Evolutionary conservation across 2,888 invertebrate genomes (phyloP).

Genomic region (Cephus runcator): DNA sequence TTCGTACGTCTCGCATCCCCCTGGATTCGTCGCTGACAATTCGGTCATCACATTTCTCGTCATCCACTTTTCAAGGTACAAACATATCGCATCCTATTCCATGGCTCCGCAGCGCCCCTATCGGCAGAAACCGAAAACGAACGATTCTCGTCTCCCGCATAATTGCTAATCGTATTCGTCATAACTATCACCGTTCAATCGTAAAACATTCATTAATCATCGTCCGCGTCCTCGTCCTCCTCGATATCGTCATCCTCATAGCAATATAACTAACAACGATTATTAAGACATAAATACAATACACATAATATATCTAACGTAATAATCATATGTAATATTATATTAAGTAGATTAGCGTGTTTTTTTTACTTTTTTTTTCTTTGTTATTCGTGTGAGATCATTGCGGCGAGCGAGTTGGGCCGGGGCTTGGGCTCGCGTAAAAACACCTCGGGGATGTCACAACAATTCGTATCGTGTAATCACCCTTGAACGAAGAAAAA

Average conservation of each 20-base stretch:
- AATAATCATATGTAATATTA: slow-evolving; percentile 58
- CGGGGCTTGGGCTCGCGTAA: slow-evolving; percentile 34
- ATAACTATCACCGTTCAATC: slow-evolving; percentile 4
- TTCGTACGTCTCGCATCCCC: slow-evolving; percentile 19
- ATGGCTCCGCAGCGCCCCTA: neutral
- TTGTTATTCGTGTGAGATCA: slow-evolving; percentile 24
- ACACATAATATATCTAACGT: slow-evolving; percentile 60
- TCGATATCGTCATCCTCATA: slow-evolving; percentile 32
- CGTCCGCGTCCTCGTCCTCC: slow-evolving; percentile 25
- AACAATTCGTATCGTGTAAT: neutral
- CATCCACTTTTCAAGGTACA: neutral
- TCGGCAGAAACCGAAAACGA: neutral
- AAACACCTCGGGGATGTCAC: neutral
- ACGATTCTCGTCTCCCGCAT: neutral
- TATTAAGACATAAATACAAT: slow-evolving; percentile 62
- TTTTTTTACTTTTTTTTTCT: slow-evolving; percentile 25
- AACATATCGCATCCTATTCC: neutral
- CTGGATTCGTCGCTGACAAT: slow-evolving; percentile 7
- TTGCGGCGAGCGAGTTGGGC: slow-evolving; percentile 34
- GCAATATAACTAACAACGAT: slow-evolving; percentile 62
- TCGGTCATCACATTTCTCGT: neutral
- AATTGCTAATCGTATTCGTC: slow-evolving; percentile 1
- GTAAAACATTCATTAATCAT: slow-evolving; percentile 20
- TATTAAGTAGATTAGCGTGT: slow-evolving; percentile 52
- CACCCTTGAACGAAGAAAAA: neutral